Base-by-base conservation (phyloP, 2,888 invertebrate genomes). In the Eilema caniola region DNA sequence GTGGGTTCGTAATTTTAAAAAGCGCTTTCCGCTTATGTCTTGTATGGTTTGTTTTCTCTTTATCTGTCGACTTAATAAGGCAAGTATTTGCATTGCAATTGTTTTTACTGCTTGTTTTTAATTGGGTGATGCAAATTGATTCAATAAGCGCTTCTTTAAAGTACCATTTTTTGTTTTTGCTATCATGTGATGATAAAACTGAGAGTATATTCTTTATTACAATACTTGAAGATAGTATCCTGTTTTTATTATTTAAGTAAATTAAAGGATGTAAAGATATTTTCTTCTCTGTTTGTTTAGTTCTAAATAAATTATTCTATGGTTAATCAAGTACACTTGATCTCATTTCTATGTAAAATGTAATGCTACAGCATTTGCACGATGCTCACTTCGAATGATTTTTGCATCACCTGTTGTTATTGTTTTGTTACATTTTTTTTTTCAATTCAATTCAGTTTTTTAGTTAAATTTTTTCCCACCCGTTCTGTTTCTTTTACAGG, bases 71-170 rank as follows among this genome's bases (percentile, higher is more conserved):
- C 81, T 85, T 86, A 83, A 85, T 83, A 85, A 85, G 82, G 81
- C 79, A 80, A 80, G 82, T 81, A 87, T 87, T 87, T 86, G 85
- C 86, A 87, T 87, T 71, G 76, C 82, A 83, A 87, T 85, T 85
- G 83, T 82, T 81, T 81, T 82, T 77, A 83, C 73, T 79, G 79
- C 78, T 83, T 81, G 80, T 81, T 80, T 77, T 74, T 81, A 81
- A 81, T 85, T 77, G 79, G 75, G 67, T 78, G 73, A 80, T 84
- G 81, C 75, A 80, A 80, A 84, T 82, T 82, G 75, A 76, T 75
- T 82, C 77, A 78, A 81, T 81, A 77, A 81, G 77, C 74, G 69
- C 75, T 74, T 71, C 69, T 74, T 76, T 77, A 78, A 66, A 72
- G 66, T 73, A 69, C 41, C 23, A 59, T 77, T 77, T 81, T 77